Conservation (phyloP, 1,140 invertebrate genomes). For the Chymomyza costata region DNA sequence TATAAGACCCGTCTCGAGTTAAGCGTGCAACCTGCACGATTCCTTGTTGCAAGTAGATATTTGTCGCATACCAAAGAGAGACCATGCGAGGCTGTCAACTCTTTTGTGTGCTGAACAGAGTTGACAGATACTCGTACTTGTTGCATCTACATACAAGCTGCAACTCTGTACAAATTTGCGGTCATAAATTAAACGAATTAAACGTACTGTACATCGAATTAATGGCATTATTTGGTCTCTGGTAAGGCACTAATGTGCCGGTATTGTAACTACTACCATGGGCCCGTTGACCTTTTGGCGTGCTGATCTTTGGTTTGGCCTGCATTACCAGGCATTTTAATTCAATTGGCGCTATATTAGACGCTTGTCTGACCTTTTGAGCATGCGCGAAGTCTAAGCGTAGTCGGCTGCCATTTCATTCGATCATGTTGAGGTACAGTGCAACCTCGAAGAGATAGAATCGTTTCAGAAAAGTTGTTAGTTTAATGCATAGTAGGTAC, state of each 20-base stretch:
- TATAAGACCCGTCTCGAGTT: neutral
- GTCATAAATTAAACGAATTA: slow-evolving; percentile 55
- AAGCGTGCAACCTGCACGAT: slow-evolving; percentile 26
- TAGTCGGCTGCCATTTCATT: neutral
- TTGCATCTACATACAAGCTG: too few relatives aligned
- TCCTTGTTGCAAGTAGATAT: slow-evolving; percentile 18
- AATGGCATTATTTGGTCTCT: slow-evolving; percentile 55
- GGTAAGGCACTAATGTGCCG: slow-evolving; percentile 39
- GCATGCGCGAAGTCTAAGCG: slow-evolving; percentile 19
- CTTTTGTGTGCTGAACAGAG: too few relatives aligned
- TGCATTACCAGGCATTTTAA: slow-evolving; percentile 48
- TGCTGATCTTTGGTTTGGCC: slow-evolving; percentile 17
- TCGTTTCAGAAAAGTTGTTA: neutral
- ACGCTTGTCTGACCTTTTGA: slow-evolving; percentile 58
- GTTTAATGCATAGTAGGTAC: neutral
- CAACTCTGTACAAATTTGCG: slow-evolving; percentile 55
- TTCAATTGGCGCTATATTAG: slow-evolving; percentile 58
- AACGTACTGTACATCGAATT: slow-evolving; percentile 46
- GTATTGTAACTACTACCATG: slow-evolving; percentile 15
- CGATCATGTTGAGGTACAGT: too few relatives aligned
- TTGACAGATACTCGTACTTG: slow-evolving; percentile 18
- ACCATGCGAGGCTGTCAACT: slow-evolving; percentile 49
- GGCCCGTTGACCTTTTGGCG: slow-evolving; percentile 51
- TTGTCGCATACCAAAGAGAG: slow-evolving; percentile 25
- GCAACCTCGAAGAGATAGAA: too few relatives aligned